Conservation (phyloP, 2,797 vertebrate genomes). For the Otolemur crassicaudatus region DNA sequence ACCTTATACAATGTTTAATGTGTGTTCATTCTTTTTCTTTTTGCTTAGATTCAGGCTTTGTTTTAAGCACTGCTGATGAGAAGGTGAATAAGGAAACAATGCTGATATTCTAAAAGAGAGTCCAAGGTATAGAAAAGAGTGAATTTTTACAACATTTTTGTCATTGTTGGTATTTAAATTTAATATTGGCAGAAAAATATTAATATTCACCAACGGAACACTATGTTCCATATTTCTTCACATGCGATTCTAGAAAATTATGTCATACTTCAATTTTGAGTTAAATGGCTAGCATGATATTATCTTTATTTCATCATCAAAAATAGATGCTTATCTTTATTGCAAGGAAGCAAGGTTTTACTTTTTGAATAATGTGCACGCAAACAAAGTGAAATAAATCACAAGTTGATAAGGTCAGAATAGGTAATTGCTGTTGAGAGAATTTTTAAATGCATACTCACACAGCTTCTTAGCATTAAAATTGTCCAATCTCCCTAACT, state of each 20-base stretch:
- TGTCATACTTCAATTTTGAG: background rate
- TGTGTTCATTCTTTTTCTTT: background rate
- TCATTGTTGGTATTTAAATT: background rate
- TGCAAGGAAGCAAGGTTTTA: background rate
- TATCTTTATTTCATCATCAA: background rate
- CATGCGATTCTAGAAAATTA: background rate
- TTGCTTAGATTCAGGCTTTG: background rate
- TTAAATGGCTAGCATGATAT: background rate
- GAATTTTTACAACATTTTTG: background rate
- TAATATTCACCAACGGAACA: background rate
- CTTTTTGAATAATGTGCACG: conserved; percentile 40
- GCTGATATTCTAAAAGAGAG: background rate
- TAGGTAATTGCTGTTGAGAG: background rate
- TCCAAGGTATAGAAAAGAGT: background rate
- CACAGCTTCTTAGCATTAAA: background rate
- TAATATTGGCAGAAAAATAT: conserved; percentile 20
- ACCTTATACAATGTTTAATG: background rate
- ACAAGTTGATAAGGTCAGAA: background rate
- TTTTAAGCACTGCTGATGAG: background rate
- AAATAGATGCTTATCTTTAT: conserved; percentile 3
- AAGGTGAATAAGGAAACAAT: background rate
- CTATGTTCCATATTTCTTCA: background rate
- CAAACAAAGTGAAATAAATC: background rate
- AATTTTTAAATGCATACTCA: conserved; percentile 27
- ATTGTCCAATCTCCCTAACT: background rate